phyloP scores from a whole-genome alignment of 2,797 vertebrate species.

The Cetoscarus ocellatus region DNA sequence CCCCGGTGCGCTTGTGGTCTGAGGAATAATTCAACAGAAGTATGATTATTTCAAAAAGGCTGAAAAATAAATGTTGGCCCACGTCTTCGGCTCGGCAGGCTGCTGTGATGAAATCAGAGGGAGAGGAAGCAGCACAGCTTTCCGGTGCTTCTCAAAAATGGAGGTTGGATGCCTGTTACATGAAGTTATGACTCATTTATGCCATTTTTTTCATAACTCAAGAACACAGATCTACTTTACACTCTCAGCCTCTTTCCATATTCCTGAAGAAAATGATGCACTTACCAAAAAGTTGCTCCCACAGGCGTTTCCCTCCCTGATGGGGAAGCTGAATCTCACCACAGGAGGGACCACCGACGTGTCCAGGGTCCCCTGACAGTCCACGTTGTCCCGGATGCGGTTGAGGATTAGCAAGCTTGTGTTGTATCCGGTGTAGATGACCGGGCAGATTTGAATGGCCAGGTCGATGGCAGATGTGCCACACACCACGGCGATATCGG shows the following conservation, averaged over 20 bases:
- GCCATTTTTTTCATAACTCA: too few relatives aligned
- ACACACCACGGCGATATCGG: slow-evolving; percentile 78
- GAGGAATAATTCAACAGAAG: slow-evolving; percentile 42
- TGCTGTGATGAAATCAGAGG: slow-evolving; percentile 43
- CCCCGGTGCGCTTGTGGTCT: slow-evolving; percentile 74
- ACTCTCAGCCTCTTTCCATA: slow-evolving; percentile 2
- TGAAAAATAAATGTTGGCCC: slow-evolving; percentile 45
- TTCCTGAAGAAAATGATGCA: neutral
- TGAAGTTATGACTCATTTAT: slow-evolving; percentile 26
- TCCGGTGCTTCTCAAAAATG: slow-evolving; percentile 5
- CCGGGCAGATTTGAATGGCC: slow-evolving; percentile 78
- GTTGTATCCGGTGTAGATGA: slow-evolving; percentile 81
- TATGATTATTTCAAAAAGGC: slow-evolving; percentile 30
- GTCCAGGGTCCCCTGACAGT: slow-evolving; percentile 75
- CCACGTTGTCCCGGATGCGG: slow-evolving; percentile 28
- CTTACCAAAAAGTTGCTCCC: slow-evolving; percentile 81
- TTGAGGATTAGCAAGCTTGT: slow-evolving; percentile 78
- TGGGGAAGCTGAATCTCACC: slow-evolving; percentile 79
- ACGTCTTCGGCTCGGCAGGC: slow-evolving; percentile 8
- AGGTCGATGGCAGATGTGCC: slow-evolving; percentile 78
- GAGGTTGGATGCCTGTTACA: slow-evolving; percentile 5
- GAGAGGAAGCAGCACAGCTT: slow-evolving; percentile 26
- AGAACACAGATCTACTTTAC: neutral
- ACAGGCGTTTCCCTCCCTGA: slow-evolving; percentile 75
- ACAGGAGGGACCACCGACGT: slow-evolving; percentile 65